Evolutionary conservation across 2,797 vertebrate genomes (phyloP).

Genomic region (Eleutherodactylus coqui): DNA sequence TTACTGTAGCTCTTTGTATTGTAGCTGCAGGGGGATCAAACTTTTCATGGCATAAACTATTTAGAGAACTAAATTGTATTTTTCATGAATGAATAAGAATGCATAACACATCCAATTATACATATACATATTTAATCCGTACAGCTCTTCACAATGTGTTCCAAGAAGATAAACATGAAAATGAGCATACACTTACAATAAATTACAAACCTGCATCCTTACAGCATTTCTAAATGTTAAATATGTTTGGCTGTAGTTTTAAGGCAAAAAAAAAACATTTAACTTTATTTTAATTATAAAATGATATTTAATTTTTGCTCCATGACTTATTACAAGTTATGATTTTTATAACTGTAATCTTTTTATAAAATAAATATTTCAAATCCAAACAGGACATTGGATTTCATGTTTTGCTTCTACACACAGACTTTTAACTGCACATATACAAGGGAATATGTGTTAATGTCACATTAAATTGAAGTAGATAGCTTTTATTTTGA

Average conservation of each 20-base stretch:
- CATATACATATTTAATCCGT: constrained; percentile 38
- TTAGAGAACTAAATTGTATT: constrained; percentile 36
- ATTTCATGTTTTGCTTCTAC: neutral
- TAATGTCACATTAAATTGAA: neutral
- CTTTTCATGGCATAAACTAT: constrained; percentile 35
- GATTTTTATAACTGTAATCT: neutral
- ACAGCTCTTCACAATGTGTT: constrained; percentile 37
- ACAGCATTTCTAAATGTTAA: constrained; percentile 17
- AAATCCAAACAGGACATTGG: neutral
- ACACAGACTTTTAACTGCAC: neutral
- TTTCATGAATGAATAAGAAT: constrained; percentile 39
- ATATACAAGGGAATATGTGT: neutral
- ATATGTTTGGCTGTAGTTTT: constrained; percentile 18
- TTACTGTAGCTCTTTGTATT: neutral
- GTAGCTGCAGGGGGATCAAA: constrained; percentile 17
- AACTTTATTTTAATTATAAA: constrained; percentile 34
- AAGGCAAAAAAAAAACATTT: neutral
- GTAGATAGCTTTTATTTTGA: too few relatives aligned
- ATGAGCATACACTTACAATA: constrained; percentile 27
- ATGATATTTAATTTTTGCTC: constrained; percentile 18
- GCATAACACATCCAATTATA: constrained; percentile 38
- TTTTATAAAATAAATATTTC: neutral
- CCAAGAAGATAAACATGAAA: constrained; percentile 37
- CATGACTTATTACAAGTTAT: constrained; percentile 9
- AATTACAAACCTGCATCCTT: constrained; percentile 28